phyloP scores from a whole-genome alignment of 2,113 vertebrate genomes.

The Silurus asotus region DNA sequence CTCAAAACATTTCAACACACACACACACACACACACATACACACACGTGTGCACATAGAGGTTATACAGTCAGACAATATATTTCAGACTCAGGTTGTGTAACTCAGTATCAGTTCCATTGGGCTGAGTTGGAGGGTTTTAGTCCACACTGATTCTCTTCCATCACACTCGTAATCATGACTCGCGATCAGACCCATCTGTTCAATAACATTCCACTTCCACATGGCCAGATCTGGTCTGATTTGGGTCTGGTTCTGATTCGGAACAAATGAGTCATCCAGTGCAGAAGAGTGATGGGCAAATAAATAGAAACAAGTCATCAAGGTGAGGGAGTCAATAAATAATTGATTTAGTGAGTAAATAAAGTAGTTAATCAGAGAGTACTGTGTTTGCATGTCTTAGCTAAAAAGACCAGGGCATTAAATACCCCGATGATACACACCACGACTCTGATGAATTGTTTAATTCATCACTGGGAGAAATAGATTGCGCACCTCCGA shows the following conservation, averaged over 20 bases:
- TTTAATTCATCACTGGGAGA: background rate
- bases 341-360: background rate
- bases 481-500: background rate
- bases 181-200: constrained; percentile 5
- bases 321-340: background rate
- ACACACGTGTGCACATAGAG: background rate
- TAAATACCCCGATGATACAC: background rate
- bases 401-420: background rate
- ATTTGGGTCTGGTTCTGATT: background rate
- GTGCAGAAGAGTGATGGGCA: background rate
- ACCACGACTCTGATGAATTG: background rate
- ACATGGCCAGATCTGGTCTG: background rate
- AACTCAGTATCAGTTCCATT: background rate
- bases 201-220: background rate
- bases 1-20: background rate
- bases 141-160: background rate
- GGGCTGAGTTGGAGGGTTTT: background rate
- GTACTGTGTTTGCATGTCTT: background rate
- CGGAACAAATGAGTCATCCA: constrained; percentile 14
- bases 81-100: background rate
- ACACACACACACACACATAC: constrained; percentile 12
- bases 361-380: background rate
- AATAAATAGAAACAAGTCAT: background rate
- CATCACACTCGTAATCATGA: background rate
- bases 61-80: background rate